A percentile compares a stretch with the other conserved stretches of the same genome.
These are phyloP conservation scores for Microctonus aethiopoides DNA, from an alignment of 2,888 invertebrate genomes.

Conservation along the genomic window DNA sequence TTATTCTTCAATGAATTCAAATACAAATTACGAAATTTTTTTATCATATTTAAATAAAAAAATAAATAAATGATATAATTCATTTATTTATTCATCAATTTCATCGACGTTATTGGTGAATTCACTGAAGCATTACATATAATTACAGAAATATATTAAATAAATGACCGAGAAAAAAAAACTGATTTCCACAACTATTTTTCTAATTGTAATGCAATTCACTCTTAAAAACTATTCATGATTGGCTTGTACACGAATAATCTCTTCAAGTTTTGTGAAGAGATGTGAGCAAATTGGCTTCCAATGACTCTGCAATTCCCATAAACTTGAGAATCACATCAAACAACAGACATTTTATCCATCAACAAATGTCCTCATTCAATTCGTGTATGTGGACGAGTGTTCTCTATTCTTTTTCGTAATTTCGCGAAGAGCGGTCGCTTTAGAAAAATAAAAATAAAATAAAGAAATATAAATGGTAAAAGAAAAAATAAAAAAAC, in stretches of 20 bases:
- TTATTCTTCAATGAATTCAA: constrained; percentile 9
- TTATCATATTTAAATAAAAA: not conserved
- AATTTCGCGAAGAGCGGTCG: not conserved
- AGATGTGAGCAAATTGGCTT: not conserved
- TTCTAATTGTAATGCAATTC: not conserved
- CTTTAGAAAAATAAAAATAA: not conserved
- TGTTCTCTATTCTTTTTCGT: not conserved
- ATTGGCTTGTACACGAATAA: not conserved
- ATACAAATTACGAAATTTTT: not conserved
- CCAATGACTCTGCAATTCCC: not conserved
- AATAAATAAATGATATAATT: too few species aligned
- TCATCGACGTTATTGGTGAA: too few species aligned
- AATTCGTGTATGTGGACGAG: not conserved
- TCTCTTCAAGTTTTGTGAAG: not conserved
- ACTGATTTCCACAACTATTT: not conserved
- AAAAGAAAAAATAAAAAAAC: not conserved
- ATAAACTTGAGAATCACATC: not conserved
- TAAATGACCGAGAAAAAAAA: not conserved
- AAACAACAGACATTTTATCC: not conserved
- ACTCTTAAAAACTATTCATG: not conserved
- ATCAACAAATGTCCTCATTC: too few species aligned
- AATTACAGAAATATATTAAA: not conserved
- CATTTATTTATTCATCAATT: too few species aligned
- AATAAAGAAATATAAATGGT: not conserved
- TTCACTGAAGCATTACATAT: not conserved